Conservation (phyloP, 2,888 invertebrate genomes). For the Cremastobaeus sp. region DNA sequence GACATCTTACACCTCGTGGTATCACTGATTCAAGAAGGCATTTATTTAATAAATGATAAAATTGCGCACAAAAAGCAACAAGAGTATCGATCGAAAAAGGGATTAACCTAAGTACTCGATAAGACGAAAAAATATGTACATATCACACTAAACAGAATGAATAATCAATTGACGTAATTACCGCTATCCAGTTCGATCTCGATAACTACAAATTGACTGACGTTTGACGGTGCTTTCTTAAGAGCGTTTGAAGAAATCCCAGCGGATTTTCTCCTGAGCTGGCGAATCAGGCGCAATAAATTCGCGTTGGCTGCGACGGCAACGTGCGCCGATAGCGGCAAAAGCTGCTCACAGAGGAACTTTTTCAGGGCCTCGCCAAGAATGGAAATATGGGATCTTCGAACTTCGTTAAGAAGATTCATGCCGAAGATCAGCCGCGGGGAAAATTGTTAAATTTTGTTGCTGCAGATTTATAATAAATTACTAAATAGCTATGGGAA, state of each 20-base stretch:
- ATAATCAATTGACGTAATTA: conserved; percentile 33
- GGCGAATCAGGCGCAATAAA: conserved; percentile 28
- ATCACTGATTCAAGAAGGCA: conserved; percentile 1
- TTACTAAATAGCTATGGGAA: no score
- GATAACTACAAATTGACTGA: conserved; percentile 31
- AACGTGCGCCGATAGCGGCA: conserved; percentile 39
- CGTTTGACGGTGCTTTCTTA: conserved; percentile 27
- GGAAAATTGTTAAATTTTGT: conserved; percentile 13
- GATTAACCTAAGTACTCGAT: not conserved
- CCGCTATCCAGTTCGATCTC: conserved; percentile 5
- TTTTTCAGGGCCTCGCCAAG: conserved; percentile 36
- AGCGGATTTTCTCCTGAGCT: conserved; percentile 13
- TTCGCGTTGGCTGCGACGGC: conserved; percentile 16
- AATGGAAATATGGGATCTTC: conserved; percentile 51
- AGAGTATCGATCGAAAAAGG: not conserved
- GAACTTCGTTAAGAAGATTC: conserved; percentile 47
- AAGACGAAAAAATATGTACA: not conserved
- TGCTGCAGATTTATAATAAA: no score
- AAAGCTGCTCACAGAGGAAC: conserved; percentile 38
- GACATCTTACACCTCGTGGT: not conserved
- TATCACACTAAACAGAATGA: conserved; percentile 3
- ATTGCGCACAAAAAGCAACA: not conserved
- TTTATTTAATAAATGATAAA: conserved; percentile 10
- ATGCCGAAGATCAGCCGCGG: conserved; percentile 18
- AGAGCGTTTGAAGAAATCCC: conserved; percentile 21